Evolutionary conservation across 2,888 invertebrate species (phyloP).

Genomic region (Drosophila vallismaia): DNA sequence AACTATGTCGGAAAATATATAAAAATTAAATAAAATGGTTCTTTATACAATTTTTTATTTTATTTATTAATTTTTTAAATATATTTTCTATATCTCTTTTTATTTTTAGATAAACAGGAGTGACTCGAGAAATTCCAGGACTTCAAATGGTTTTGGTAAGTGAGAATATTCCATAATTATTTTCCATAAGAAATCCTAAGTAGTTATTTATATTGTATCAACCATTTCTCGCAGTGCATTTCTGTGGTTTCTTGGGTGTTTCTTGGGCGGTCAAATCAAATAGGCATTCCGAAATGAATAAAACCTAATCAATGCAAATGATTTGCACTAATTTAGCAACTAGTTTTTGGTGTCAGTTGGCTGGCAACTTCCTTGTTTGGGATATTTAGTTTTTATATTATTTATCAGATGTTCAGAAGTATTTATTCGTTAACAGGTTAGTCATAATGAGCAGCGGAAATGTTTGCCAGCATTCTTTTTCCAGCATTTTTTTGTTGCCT

Average conservation of each 20-base stretch:
- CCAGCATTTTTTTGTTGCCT: too few species aligned
- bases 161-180: too few species aligned
- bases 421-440: slow-evolving; percentile 55
- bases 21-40: too few species aligned
- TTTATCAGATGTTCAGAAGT: slow-evolving; percentile 13
- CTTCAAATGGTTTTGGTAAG: too few species aligned
- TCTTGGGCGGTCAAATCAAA: slow-evolving; percentile 52
- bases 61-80: too few species aligned
- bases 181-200: too few species aligned
- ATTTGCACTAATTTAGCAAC: slow-evolving; percentile 71
- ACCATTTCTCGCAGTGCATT: slow-evolving; percentile 1
- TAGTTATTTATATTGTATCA: too few species aligned
- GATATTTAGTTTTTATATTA: background rate
- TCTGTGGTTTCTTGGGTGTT: slow-evolving; percentile 33
- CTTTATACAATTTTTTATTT: too few species aligned
- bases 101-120: too few species aligned
- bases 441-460: slow-evolving; percentile 59
- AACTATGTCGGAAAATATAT: too few species aligned
- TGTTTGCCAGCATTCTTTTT: slow-evolving; percentile 33
- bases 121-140: too few species aligned
- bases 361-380: slow-evolving; percentile 42
- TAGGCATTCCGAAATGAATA: slow-evolving; percentile 61
- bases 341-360: slow-evolving; percentile 47
- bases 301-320: slow-evolving; percentile 72
- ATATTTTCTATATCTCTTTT: too few species aligned